Conservation (phyloP, 2,888 invertebrate genomes). For the Atrina japonica region DNA sequence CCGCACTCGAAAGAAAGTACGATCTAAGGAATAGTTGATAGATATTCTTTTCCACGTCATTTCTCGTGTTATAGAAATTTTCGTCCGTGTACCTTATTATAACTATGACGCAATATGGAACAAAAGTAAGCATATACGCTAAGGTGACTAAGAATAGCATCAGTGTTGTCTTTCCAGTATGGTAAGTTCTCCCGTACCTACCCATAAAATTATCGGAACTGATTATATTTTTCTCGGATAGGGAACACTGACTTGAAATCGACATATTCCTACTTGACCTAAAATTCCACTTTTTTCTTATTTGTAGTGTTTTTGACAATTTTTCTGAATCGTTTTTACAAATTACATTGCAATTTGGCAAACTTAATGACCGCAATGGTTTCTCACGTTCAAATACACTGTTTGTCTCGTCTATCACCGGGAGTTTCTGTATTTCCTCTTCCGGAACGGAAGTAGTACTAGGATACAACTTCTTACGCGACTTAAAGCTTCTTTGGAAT, state of each 20-base stretch:
- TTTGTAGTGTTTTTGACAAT: neutral
- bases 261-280: neutral
- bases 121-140: conserved; percentile 59
- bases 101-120: conserved; percentile 59
- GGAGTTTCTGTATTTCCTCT: conserved; percentile 1
- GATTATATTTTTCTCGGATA: conserved; percentile 6
- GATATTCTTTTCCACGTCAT: conserved; percentile 39
- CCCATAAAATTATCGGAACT: neutral
- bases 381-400: neutral
- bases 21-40: conserved; percentile 60
- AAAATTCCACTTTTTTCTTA: neutral
- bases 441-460: conserved; percentile 19
- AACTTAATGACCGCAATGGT: conserved; percentile 9
- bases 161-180: conserved; percentile 50
- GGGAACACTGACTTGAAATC: neutral
- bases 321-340: neutral
- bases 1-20: conserved; percentile 58
- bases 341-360: conserved; percentile 19
- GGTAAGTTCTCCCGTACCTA: conserved; percentile 27
- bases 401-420: neutral
- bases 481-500: conserved; percentile 5
- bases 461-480: conserved; percentile 4
- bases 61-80: conserved; percentile 4
- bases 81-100: conserved; percentile 47
- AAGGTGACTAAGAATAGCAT: conserved; percentile 63